phyloP scores from a whole-genome alignment of 1,140 invertebrate genomes.

The Rhopalosiphum padi region DNA sequence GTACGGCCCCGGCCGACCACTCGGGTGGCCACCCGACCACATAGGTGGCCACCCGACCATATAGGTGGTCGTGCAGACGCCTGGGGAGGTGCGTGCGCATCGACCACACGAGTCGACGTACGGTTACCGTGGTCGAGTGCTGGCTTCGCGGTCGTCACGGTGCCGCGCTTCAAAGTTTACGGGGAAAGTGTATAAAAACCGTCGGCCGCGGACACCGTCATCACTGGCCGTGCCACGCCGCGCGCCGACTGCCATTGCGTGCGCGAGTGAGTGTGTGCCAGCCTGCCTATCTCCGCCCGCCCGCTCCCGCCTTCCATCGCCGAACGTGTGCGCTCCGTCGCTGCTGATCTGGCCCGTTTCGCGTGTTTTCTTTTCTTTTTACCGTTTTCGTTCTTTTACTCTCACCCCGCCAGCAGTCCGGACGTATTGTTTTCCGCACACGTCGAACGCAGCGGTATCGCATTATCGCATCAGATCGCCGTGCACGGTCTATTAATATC shows the following conservation, averaged over 20 bases:
- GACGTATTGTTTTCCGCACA: slow-evolving; percentile 29
- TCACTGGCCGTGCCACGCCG: neutral
- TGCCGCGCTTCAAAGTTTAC: neutral
- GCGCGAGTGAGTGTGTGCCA: slow-evolving; percentile 14
- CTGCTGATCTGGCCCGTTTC: slow-evolving; percentile 46
- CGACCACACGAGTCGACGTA: neutral
- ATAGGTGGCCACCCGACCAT: neutral
- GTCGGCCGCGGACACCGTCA: neutral
- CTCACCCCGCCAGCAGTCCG: slow-evolving; percentile 20
- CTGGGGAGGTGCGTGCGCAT: no score
- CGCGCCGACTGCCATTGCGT: neutral
- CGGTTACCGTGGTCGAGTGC: neutral
- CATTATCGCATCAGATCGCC: neutral
- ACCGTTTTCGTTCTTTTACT: slow-evolving; percentile 17
- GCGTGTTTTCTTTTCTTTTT: slow-evolving; percentile 19
- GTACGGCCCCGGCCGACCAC: neutral
- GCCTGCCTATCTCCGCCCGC: neutral
- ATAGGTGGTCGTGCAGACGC: neutral
- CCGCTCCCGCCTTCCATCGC: neutral
- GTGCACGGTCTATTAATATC: neutral
- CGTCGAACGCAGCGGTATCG: neutral
- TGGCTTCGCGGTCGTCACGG: no score
- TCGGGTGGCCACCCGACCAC: neutral
- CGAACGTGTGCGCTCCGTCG: neutral
- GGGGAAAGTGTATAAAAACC: neutral